Evolutionary conservation across 2,797 vertebrate genomes (phyloP), one percentile per base, ranked within the genome.

Genomic region (Pempheris klunzingeri): DNA sequence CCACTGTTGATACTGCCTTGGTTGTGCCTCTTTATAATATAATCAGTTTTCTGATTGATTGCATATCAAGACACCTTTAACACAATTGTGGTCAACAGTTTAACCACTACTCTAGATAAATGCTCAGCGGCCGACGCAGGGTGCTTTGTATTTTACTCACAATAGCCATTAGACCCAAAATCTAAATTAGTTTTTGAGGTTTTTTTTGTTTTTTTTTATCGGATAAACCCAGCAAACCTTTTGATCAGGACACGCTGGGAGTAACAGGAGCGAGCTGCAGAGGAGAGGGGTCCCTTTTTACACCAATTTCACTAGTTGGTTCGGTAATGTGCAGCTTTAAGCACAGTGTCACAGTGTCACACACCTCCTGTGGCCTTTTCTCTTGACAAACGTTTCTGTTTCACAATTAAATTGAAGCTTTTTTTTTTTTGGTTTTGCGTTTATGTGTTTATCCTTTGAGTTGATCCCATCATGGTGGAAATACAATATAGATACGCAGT

Each of bases 291-390:
- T n/a, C n/a, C n/a, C n/a, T n/a, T n/a, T n/a, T n/a, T n/a, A 7
- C 8, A 26, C 62, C 50, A 18, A 64, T 38, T n/a, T n/a, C n/a
- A n/a, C n/a, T n/a, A n/a, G 11, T 49, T 36, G 24, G 34, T 28
- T 39, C 28, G 47, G 17, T 28, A 9, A 28, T 39, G 39, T 14
- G 17, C 47, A 26, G 30, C n/a, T 3, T 7, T 18, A 64, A 26
- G 32, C 46, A 65, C 62, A 65, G 9, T 57, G 4, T 22, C 32
- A 38, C n/a, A n/a, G n/a, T n/a, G n/a, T n/a, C n/a, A n/a, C n/a
- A n/a, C n/a, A n/a, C n/a, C n/a, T 26, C 14, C 8, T 7, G 17
- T 20, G 10, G 34, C 13, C 22, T n/a, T n/a, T n/a, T n/a, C n/a
- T n/a, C 7, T 17, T 18, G 8, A 54, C 18, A 7, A 24, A 15